phyloP scores from a whole-genome alignment of 64 coral and sea anemone species.

The Exaiptasia diaphana region DNA sequence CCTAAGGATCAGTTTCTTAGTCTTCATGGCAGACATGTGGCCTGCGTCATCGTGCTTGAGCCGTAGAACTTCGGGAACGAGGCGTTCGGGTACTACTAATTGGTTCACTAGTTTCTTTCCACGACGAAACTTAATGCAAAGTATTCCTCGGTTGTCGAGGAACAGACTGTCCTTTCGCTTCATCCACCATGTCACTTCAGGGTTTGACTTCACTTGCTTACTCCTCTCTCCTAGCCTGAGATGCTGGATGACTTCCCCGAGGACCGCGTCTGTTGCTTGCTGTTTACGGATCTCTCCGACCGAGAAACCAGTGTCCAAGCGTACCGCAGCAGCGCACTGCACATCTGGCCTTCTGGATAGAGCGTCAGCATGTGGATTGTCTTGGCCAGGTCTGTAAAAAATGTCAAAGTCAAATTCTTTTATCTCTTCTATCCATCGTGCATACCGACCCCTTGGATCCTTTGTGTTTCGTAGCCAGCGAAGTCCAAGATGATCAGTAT shows the following conservation, averaged over 20 bases:
- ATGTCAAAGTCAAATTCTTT: constrained; percentile 58
- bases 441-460: constrained; percentile 41
- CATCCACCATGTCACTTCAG: not conserved
- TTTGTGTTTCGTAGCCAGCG: constrained; percentile 43
- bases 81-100: too few relatives aligned
- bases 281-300: constrained; percentile 8
- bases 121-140: not conserved
- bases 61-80: constrained; percentile 15
- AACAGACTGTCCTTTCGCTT: not conserved
- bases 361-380: constrained; percentile 39
- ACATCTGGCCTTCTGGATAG: constrained; percentile 27
- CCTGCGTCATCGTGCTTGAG: constrained; percentile 49
- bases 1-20: constrained; percentile 14
- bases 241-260: not conserved
- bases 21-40: constrained; percentile 45
- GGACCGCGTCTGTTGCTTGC: not conserved
- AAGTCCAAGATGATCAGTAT: constrained; percentile 45
- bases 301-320: constrained; percentile 10
- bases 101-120: constrained; percentile 1
- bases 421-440: constrained; percentile 42
- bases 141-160: not conserved
- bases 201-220: constrained; percentile 20
- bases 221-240: not conserved
- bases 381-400: constrained; percentile 2
- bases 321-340: constrained; percentile 1